Evolutionary conservation across 2,113 vertebrate genomes (phyloP), one percentile per base, ranked within the genome.

Genomic region (Pomatostomus ruficeps): DNA sequence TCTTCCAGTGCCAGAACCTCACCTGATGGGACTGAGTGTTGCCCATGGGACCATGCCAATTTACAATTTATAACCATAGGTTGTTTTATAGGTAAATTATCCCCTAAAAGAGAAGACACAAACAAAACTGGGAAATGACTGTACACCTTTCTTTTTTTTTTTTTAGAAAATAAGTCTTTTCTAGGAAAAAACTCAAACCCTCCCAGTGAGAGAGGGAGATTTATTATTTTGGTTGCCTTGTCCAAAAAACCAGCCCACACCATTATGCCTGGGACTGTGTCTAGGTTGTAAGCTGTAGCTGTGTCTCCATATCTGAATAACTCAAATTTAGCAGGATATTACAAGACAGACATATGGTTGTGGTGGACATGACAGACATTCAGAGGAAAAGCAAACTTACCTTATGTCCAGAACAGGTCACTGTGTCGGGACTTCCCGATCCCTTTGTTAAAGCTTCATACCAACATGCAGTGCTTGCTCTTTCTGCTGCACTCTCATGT

Each of bases 341-440:
- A 25, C 0, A 2, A 81, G 40, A 48, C 17, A 76, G 43, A 63
- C 7, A 65, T 59, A 35, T 18, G 29, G 67, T 11, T 55, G 14
- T 51, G 54, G 21, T 43, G 33, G 35, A 45, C 16, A 25, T 24
- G 12, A 61, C 40, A 42, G 33, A 71, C 0, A 2, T 36, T 46
- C 29, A 68, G 36, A 54, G 36, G 15, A 84, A 54, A 67, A 76
- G 9, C 15, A 72, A n/a, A 4, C 10, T 63, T 42, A 5, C 9
- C 12, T 62, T 3, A 3, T 42, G 2, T 33, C 26, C 46, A 48
- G 38, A 85, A 14, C 12, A 40, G 31, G 28, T 35, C 2, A 1
- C 20, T 2, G 2, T 1, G 3, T 16, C 20, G 12, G 8, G 5
- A 15, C 13, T 59, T 89, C n/a, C 25, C 0, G 0, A 76, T 49